Percentiles rank a stretch among this genome's conserved stretches.
Evolutionary conservation across 2,797 vertebrate genomes (phyloP).

Genomic region (Gymnothorax reevesii): DNA sequence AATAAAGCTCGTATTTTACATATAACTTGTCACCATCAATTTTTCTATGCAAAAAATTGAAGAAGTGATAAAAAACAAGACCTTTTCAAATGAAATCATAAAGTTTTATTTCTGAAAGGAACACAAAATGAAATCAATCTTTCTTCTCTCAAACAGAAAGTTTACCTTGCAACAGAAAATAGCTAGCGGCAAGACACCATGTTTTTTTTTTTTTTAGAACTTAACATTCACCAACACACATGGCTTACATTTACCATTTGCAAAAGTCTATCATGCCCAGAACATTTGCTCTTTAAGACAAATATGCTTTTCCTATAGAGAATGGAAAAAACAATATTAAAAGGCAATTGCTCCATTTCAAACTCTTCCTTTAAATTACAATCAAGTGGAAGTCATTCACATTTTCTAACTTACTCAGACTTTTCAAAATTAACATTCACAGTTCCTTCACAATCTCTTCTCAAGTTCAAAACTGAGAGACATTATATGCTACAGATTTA

Average conservation of each 20-base stretch:
- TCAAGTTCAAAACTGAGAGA: neutral
- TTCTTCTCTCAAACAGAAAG: conserved; percentile 39
- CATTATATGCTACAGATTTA: neutral
- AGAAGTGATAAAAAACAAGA: conserved; percentile 6
- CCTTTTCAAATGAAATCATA: conserved; percentile 45
- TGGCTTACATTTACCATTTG: conserved; percentile 17
- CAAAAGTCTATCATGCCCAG: neutral
- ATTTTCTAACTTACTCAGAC: conserved; percentile 18
- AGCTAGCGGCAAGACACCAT: conserved; percentile 24
- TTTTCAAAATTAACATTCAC: conserved; percentile 17
- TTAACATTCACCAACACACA: conserved; percentile 25
- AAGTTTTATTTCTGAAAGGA: conserved; percentile 53
- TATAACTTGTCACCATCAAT: neutral
- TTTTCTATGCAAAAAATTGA: neutral
- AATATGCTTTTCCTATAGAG: neutral
- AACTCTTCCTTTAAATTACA: conserved; percentile 9
- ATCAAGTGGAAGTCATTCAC: neutral
- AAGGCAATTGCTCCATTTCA: conserved; percentile 7
- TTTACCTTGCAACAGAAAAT: conserved; percentile 50
- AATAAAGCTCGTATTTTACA: neutral
- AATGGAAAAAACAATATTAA: conserved; percentile 19
- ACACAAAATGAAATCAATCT: conserved; percentile 41
- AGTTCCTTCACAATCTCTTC: conserved; percentile 12
- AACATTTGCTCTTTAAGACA: conserved; percentile 18
- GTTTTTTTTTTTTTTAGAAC: conserved; percentile 29